These are phyloP conservation scores for Anorthoa munda DNA, from an alignment of 2,888 invertebrate genomes.

Conservation along the genomic window DNA sequence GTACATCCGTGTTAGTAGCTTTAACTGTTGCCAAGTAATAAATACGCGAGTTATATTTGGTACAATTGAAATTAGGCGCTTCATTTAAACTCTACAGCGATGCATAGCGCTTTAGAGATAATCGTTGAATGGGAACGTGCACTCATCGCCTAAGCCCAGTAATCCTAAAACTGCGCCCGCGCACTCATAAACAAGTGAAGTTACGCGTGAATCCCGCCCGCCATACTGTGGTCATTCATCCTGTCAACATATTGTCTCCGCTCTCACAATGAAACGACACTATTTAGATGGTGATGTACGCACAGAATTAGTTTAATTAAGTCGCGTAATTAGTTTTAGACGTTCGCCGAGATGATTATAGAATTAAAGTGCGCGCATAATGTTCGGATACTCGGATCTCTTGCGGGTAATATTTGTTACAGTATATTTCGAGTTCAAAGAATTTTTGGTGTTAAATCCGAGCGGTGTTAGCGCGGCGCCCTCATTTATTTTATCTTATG, in stretches of 20 bases:
- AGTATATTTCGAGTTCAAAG: constrained; percentile 77
- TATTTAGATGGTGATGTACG: constrained; percentile 88
- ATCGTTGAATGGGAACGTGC: constrained; percentile 87
- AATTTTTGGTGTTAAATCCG: constrained; percentile 76
- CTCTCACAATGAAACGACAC: constrained; percentile 86
- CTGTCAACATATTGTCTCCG: constrained; percentile 90
- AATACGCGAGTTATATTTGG: constrained; percentile 89
- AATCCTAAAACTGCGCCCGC: constrained; percentile 88
- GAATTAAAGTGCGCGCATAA: constrained; percentile 75
- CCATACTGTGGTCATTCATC: constrained; percentile 88
- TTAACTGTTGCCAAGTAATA: constrained; percentile 88
- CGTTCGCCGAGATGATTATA: constrained; percentile 76
- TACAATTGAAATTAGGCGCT: constrained; percentile 90
- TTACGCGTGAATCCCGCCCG: constrained; percentile 87
- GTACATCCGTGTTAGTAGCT: constrained; percentile 69
- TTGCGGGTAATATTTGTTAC: constrained; percentile 74
- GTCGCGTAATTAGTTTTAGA: constrained; percentile 86
- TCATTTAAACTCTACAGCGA: constrained; percentile 82
- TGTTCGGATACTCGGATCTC: constrained; percentile 72
- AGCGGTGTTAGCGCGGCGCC: constrained; percentile 62
- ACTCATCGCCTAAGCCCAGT: constrained; percentile 87
- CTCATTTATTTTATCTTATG: constrained; percentile 72
- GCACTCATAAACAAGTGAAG: constrained; percentile 87
- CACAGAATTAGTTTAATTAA: constrained; percentile 87
- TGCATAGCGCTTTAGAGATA: constrained; percentile 85